These are phyloP conservation scores for Dromas ardeola DNA, from an alignment of 2,113 vertebrate genomes.

Conservation along the genomic window DNA sequence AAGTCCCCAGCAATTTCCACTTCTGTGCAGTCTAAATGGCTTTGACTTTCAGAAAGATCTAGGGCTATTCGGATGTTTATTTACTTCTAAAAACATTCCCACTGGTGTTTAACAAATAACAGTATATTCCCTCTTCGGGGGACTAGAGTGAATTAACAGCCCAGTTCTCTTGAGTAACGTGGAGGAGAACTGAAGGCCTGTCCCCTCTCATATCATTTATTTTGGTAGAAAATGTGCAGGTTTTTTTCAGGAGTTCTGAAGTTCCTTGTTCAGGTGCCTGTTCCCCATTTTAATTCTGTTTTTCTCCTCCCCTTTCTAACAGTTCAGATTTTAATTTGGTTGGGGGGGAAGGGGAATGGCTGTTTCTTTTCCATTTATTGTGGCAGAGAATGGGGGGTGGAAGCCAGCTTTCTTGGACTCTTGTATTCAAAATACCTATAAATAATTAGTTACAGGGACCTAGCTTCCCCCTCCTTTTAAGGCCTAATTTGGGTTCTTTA, in stretches of 20 bases:
- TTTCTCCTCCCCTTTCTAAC: background rate
- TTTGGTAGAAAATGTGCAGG: background rate
- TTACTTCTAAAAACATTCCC: background rate
- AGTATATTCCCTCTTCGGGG: background rate
- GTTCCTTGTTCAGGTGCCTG: background rate
- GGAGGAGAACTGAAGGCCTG: background rate
- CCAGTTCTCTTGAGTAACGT: background rate
- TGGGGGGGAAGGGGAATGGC: background rate
- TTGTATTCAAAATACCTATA: slow-evolving; percentile 77
- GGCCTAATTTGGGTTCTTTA: slow-evolving; percentile 79
- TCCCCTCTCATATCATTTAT: background rate
- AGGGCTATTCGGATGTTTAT: background rate
- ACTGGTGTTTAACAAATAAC: background rate
- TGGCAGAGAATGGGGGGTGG: slow-evolving; percentile 6
- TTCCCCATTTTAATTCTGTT: background rate
- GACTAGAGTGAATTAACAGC: background rate
- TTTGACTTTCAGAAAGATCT: background rate
- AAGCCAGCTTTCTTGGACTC: slow-evolving; percentile 42
- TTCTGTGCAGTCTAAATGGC: background rate
- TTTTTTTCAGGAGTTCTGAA: background rate
- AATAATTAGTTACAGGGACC: slow-evolving; percentile 77
- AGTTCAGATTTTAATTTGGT: background rate
- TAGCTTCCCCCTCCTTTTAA: slow-evolving; percentile 66
- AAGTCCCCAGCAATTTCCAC: background rate
- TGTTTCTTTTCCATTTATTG: background rate